These are phyloP conservation scores for Linyphia triangularis DNA, from an alignment of 2,888 invertebrate genomes.

Conservation along the genomic window DNA sequence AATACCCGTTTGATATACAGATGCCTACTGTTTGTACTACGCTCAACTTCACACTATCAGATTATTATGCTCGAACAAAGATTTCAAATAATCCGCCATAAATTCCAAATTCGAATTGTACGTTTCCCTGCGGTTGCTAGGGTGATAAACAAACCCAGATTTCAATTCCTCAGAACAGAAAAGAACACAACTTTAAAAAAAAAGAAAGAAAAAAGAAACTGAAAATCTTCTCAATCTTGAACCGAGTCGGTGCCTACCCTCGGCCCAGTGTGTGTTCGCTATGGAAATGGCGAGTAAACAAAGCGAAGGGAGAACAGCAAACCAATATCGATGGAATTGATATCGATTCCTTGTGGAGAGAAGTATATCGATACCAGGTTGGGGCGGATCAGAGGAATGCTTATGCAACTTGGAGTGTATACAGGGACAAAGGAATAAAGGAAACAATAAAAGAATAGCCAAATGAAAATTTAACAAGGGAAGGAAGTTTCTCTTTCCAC, in stretches of 20 bases:
- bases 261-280: neutral
- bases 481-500: slow-evolving; percentile 11
- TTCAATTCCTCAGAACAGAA: neutral
- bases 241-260: neutral
- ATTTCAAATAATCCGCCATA: too few species aligned
- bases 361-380: slow-evolving; percentile 61
- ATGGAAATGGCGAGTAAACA: slow-evolving; percentile 57
- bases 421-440: slow-evolving; percentile 34
- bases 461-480: slow-evolving; percentile 69
- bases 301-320: slow-evolving; percentile 47
- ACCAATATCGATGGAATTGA: slow-evolving; percentile 66
- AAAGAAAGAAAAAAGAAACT: neutral
- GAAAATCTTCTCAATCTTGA: neutral
- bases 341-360: slow-evolving; percentile 54
- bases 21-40: too few species aligned
- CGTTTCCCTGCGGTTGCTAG: slow-evolving; percentile 7
- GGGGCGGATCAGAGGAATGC: slow-evolving; percentile 66
- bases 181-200: too few species aligned
- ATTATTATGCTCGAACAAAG: too few species aligned
- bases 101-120: too few species aligned
- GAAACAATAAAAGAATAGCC: slow-evolving; percentile 1
- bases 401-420: slow-evolving; percentile 52
- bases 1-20: too few species aligned
- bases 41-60: too few species aligned
- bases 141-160: slow-evolving; percentile 10